Conservation (phyloP, 2,113 vertebrate species). For the Gulo gulo region DNA sequence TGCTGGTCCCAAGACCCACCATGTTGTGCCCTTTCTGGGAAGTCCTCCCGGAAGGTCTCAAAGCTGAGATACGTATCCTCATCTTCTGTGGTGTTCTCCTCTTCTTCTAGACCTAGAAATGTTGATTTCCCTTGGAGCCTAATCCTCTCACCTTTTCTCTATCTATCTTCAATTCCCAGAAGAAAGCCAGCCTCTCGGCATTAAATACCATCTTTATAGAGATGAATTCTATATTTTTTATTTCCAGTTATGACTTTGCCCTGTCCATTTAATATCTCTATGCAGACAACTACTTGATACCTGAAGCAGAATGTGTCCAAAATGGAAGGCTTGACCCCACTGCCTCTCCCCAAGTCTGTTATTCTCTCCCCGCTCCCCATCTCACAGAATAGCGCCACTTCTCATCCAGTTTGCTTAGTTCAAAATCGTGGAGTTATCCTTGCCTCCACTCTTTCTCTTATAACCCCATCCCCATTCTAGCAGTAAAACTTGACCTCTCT, state of each 20-base stretch:
- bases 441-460: background rate
- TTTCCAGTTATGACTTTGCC: background rate
- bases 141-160: background rate
- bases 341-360: background rate
- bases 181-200: background rate
- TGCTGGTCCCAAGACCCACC: background rate
- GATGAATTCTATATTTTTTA: background rate
- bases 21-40: background rate
- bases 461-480: background rate
- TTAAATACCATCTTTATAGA: background rate
- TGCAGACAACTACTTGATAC: background rate
- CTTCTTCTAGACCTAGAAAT: background rate
- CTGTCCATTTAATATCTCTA: background rate
- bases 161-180: background rate
- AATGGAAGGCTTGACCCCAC: background rate
- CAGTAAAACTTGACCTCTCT: background rate
- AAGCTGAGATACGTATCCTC: background rate
- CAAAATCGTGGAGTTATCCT: background rate
- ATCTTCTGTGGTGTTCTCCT: background rate
- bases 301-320: background rate
- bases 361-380: background rate
- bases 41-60: background rate
- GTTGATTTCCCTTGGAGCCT: background rate
- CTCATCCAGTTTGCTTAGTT: conserved; percentile 1
- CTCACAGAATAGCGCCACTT: background rate